Evolutionary conservation across 2,113 vertebrate genomes (phyloP), one percentile per base, ranked within the genome.

Genomic region (Alethe castanea): DNA sequence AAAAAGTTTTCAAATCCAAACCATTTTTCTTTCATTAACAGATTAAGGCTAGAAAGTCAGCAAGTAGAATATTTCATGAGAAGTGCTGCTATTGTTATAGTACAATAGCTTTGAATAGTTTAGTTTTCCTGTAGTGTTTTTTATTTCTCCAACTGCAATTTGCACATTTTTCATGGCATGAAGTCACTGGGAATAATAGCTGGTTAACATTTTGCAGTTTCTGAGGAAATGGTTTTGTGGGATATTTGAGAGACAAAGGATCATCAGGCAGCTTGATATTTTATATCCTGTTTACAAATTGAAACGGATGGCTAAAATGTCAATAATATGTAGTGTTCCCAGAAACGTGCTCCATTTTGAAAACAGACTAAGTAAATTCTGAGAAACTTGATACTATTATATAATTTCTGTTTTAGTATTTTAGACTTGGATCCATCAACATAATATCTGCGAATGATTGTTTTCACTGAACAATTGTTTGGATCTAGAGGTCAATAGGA

Each of bases 161-260:
- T 81, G 61, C 40, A 36, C 73, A 65, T 76, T 92, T 95, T 83
- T 88, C 35, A 5, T 72, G 78, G 61, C 35, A 29, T 81, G 36
- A 78, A 91, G 61, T 89, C 76, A 67, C 71, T 36, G 35, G 69
- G 65, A 89, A 19, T 74, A 82, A 87, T 87, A 80, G 54, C 53
- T 91, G 81, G 48, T 87, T 91, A 92, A 91, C 35, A 8, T 74
- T 86, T 85, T 67, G 33, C 69, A 84, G 1, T 90, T 84, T 91
- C 54, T 76, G 50, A 84, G 73, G 54, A 89, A 92, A 76, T 85
- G 71, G 50, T 57, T 80, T 90, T 90, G 74, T 82, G 78, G 66
- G 38, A 35, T 91, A 85, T 85, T 90, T 66, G 61, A 80, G 76
- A 93, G 62, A 95, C 91, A 88, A 91, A 92, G 38, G 62, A 92